Percentiles rank a stretch among this genome's conserved stretches.
phyloP scores from a whole-genome alignment of 64 coral and sea anemone species.

The Pocillopora verrucosa region DNA sequence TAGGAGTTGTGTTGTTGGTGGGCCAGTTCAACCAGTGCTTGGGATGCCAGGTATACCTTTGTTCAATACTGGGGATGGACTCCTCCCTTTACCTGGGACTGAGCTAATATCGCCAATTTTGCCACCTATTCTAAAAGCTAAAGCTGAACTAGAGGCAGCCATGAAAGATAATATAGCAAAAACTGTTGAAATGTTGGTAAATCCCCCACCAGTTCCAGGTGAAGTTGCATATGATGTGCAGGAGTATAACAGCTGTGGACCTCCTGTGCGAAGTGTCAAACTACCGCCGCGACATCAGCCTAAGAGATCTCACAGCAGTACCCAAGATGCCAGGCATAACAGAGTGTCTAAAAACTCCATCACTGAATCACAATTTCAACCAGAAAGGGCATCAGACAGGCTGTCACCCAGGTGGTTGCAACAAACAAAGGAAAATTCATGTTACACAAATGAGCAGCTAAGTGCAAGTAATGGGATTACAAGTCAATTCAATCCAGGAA shows the following conservation, averaged over 20 bases:
- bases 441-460: not conserved
- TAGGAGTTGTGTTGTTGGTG: not conserved
- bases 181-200: not conserved
- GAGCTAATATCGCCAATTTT: not conserved
- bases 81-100: not conserved
- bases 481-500: not conserved
- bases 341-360: not conserved
- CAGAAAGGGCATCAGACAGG: not conserved
- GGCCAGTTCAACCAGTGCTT: not conserved
- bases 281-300: not conserved
- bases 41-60: not conserved
- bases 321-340: not conserved
- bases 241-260: not conserved
- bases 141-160: not conserved
- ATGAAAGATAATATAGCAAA: not conserved
- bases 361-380: not conserved
- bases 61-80: not conserved
- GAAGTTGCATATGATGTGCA: not conserved
- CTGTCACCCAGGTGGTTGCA: not conserved
- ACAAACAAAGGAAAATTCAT: not conserved
- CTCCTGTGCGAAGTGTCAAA: not conserved
- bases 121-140: not conserved
- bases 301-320: not conserved
- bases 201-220: constrained; percentile 33
- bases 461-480: not conserved